phyloP scores from a whole-genome alignment of 2,113 vertebrate species.

The Fulica atra region DNA sequence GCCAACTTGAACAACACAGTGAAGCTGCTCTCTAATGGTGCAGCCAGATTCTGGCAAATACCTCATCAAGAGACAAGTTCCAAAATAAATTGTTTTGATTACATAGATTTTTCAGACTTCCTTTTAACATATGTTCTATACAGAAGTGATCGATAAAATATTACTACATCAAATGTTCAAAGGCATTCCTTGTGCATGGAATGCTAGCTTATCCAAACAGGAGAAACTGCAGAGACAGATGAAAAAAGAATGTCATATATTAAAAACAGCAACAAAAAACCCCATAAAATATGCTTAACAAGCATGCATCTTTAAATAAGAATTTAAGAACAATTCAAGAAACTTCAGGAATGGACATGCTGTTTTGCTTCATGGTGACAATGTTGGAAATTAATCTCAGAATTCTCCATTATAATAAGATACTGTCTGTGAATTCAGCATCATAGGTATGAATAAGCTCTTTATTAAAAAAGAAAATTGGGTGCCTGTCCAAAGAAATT shows the following conservation, averaged over 20 bases:
- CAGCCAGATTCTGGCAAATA: conserved; percentile 37
- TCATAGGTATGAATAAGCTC: neutral
- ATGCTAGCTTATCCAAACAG: neutral
- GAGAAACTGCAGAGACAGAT: neutral
- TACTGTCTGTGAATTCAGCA: neutral
- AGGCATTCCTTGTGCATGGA: conserved; percentile 33
- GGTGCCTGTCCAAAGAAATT: neutral
- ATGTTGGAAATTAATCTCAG: neutral
- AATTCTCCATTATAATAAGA: neutral
- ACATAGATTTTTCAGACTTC: conserved; percentile 67
- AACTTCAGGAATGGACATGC: neutral
- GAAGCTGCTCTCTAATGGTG: conserved; percentile 41
- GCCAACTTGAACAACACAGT: conserved; percentile 60
- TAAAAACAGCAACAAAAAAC: neutral
- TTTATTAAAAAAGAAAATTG: neutral
- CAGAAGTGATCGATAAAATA: conserved; percentile 62
- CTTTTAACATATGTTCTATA: conserved; percentile 65
- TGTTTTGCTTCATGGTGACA: neutral
- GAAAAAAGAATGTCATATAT: neutral
- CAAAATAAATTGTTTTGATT: conserved; percentile 69
- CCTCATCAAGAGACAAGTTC: conserved; percentile 39
- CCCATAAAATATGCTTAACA: neutral
- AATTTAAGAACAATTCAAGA: neutral
- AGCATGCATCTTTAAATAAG: neutral
- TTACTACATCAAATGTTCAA: conserved; percentile 50